A percentile compares a stretch with the other conserved stretches of the same genome.
Evolutionary conservation across 2,888 invertebrate genomes (phyloP).

Genomic region (Ommatoiulus sabulosus): DNA sequence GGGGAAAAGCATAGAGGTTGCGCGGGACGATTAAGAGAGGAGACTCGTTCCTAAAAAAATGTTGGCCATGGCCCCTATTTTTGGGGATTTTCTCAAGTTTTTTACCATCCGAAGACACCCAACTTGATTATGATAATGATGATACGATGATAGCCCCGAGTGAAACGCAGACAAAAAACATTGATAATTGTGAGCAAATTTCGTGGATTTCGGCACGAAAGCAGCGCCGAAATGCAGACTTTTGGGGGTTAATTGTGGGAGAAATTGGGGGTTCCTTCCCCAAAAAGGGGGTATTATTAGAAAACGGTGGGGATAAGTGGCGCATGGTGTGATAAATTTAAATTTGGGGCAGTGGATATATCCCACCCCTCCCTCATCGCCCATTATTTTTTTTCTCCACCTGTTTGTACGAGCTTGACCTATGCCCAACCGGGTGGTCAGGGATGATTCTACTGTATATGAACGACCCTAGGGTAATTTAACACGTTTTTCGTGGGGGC

Average conservation of each 20-base stretch:
- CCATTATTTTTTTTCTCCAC: not conserved
- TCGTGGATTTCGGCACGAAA: not conserved
- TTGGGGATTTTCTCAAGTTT: not conserved
- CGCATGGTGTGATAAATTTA: not conserved
- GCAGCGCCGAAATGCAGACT: not conserved
- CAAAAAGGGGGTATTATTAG: too few relatives aligned
- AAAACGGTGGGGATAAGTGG: not conserved
- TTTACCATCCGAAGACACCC: not conserved
- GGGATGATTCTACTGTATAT: too few relatives aligned
- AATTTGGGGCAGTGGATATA: constrained; percentile 1
- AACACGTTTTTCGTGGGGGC: too few relatives aligned
- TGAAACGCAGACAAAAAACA: not conserved
- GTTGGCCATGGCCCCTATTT: constrained; percentile 16
- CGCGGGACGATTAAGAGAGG: too few relatives aligned
- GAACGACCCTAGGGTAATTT: too few relatives aligned
- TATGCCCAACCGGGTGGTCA: not conserved
- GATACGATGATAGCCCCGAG: not conserved
- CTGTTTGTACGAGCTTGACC: not conserved
- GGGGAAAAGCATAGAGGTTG: too few relatives aligned
- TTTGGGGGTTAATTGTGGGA: not conserved
- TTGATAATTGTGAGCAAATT: not conserved
- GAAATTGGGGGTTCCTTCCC: too few relatives aligned
- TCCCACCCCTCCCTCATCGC: not conserved
- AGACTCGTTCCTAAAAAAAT: not conserved
- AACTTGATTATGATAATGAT: not conserved